These are phyloP conservation scores for Lithophane socia DNA, from an alignment of 2,888 invertebrate species.

Conservation along the genomic window DNA sequence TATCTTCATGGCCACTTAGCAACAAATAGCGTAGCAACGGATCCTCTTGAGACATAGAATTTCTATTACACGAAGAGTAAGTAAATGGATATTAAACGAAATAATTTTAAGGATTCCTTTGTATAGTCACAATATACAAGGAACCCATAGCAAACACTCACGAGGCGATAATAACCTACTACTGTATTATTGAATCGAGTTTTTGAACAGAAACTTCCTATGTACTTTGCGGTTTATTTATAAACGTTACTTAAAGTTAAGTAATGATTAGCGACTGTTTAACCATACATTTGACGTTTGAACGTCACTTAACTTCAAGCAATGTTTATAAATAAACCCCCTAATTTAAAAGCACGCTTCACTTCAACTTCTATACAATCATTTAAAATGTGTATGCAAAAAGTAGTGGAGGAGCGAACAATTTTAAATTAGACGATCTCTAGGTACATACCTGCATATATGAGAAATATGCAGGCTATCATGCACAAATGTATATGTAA, in stretches of 20 bases:
- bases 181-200: neutral
- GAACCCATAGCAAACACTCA: slow-evolving; percentile 22
- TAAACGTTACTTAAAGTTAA: no score
- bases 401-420: no score
- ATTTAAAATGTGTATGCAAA: neutral
- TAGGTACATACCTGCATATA: neutral
- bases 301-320: no score
- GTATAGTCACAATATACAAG: slow-evolving; percentile 19
- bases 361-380: neutral
- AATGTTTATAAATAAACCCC: no score
- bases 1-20: slow-evolving; percentile 22
- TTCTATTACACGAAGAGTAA: slow-evolving; percentile 41
- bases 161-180: neutral
- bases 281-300: no score
- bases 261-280: no score
- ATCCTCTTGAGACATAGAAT: slow-evolving; percentile 46
- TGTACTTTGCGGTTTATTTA: neutral
- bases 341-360: neutral
- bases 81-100: slow-evolving; percentile 45
- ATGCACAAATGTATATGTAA: neutral
- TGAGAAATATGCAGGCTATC: neutral
- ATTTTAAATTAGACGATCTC: neutral
- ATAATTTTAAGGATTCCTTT: slow-evolving; percentile 48
- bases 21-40: slow-evolving; percentile 39
- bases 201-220: neutral